Evolutionary conservation across 2,113 vertebrate species (phyloP).

Genomic region (Oreotrochilus melanogaster): DNA sequence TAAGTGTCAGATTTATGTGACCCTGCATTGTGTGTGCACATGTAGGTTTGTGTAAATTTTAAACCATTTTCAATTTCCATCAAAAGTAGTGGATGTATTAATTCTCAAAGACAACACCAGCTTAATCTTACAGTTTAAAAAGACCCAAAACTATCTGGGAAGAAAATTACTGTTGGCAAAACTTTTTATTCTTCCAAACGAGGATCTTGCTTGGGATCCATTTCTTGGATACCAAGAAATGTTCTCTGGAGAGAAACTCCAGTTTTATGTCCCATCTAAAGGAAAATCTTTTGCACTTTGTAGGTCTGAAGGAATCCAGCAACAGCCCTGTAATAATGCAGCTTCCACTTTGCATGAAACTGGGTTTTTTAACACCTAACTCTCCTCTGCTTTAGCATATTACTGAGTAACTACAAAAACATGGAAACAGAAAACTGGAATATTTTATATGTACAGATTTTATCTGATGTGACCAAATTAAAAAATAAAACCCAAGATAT

Average conservation of each 20-base stretch:
- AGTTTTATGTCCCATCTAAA: background rate
- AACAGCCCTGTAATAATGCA: background rate
- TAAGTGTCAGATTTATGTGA: background rate
- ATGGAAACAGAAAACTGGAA: background rate
- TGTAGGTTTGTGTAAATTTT: background rate
- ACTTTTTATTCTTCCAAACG: accelerated
- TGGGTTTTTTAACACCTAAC: background rate
- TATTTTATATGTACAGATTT: background rate
- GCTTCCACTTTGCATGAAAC: background rate
- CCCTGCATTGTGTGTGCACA: background rate
- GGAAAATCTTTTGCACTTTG: background rate
- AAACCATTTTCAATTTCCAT: background rate
- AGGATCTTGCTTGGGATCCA: accelerated
- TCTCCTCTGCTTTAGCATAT: background rate
- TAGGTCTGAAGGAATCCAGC: background rate
- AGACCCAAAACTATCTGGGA: background rate
- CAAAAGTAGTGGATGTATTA: background rate
- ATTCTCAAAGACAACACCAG: background rate
- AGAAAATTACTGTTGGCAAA: background rate
- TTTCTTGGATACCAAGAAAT: background rate
- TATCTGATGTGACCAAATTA: background rate
- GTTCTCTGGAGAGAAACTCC: background rate
- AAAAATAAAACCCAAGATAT: background rate
- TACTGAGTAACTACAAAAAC: background rate
- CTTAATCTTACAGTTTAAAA: background rate